Base-by-base conservation (phyloP, 2,888 invertebrate species). In the Xestia ashworthii region DNA sequence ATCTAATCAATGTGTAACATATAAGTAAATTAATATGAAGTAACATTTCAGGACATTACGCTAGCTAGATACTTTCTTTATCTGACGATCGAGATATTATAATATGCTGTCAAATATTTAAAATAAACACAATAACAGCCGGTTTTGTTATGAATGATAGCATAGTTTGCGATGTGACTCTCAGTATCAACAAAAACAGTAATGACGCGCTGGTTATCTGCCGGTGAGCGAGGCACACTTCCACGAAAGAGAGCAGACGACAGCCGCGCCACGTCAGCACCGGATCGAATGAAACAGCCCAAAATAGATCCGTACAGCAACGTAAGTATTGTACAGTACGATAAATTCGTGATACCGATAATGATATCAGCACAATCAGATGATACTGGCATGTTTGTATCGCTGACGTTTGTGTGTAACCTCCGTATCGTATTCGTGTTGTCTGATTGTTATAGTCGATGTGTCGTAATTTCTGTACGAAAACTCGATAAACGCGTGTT, bases 251-350 rank as follows among this genome's bases (percentile, higher is more conserved):
- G 90, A 90, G 87, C 90, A 90, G 88, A 86, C 91, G 89, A 85
- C 89, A 87, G 84, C 89, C 88, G 89, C 84, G 87, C 89, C 90
- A 88, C 90, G 88, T 88, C 89, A 89, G 77, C 87, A 79, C 80
- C 87, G 89, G 90, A 91, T 92, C 88, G 89, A 90, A 91, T 88
- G 89, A 85, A 89, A 90, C 79, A 75, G 87, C 91, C 90, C 84
- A 92, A 93, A 93, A 94, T 93, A 93, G 91, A 90, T 89, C 86
- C 89, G 82, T 85, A 67, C 41, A 88, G 86, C 88, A 89, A 89
- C 89, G 91, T 93, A 92, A 92, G 92, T 93, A 92, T 88, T 78
- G 85, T 76, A 88, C 81, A 82, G 85, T 83, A 80, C 81, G 88
- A 85, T 88, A 80, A 88, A 86, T 88, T 82, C 87, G 86, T 86